Percentiles rank a stretch among this genome's conserved stretches.
These are phyloP conservation scores for Stichopus horrens DNA, from an alignment of 53 echinoderm and acorn worm genomes.

Conservation along the genomic window DNA sequence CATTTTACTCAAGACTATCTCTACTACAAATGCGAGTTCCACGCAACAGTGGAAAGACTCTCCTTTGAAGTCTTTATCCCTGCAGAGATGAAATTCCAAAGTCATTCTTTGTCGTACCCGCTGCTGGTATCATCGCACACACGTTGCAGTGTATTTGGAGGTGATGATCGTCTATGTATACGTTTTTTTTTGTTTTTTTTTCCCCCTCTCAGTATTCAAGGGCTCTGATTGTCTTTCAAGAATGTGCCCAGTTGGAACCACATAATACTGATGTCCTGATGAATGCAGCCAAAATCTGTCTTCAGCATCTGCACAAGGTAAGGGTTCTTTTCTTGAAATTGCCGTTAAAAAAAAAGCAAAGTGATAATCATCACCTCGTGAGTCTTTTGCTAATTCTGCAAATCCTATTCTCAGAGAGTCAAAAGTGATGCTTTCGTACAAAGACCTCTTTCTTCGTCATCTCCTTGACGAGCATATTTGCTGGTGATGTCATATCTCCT, in stretches of 20 bases:
- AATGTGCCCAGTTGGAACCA: conserved; percentile 78
- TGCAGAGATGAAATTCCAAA: too few species aligned
- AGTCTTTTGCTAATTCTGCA: too few species aligned
- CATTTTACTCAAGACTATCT: too few species aligned
- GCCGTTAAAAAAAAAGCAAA: neutral
- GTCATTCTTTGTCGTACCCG: too few species aligned
- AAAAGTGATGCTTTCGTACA: neutral
- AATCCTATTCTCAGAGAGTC: neutral
- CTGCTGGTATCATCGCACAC: too few species aligned
- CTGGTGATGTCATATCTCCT: neutral
- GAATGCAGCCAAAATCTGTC: conserved; percentile 81
- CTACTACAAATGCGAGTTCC: too few species aligned
- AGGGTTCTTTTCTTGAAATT: neutral
- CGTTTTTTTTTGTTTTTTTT: neutral
- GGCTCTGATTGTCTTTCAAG: conserved; percentile 75
- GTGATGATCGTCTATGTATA: too few species aligned
- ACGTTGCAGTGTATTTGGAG: too few species aligned
- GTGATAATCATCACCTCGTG: too few species aligned
- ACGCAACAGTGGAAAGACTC: too few species aligned
- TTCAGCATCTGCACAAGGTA: conserved; percentile 82
- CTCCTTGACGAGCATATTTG: neutral
- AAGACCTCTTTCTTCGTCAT: neutral
- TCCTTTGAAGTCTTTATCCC: too few species aligned
- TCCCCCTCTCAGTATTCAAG: conserved; percentile 63
- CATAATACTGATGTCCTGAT: conserved; percentile 65